Percentiles rank a stretch among this genome's conserved stretches.
Evolutionary conservation across 2,888 invertebrate species (phyloP).

Genomic region (Magallana nippona): DNA sequence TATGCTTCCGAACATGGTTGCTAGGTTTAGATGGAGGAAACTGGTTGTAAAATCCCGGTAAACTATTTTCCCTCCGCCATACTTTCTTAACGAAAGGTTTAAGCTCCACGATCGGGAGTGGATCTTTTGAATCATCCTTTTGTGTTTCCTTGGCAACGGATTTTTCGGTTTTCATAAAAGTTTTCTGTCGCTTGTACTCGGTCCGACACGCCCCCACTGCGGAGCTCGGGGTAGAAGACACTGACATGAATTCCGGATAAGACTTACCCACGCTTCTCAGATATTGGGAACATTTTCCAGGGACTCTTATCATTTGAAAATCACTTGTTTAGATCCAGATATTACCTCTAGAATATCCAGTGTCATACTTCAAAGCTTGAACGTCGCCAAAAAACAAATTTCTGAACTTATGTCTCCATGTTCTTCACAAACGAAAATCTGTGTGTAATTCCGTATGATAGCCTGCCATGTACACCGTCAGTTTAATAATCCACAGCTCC

Average conservation of each 20-base stretch:
- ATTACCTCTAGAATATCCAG: not conserved
- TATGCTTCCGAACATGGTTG: slow-evolving; percentile 40
- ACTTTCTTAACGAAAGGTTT: slow-evolving; percentile 70
- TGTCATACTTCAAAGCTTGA: not conserved
- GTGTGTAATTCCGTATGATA: slow-evolving; percentile 23
- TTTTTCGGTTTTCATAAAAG: slow-evolving; percentile 43
- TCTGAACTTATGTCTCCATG: not conserved
- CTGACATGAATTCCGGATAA: slow-evolving; percentile 42
- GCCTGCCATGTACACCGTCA: slow-evolving; percentile 23
- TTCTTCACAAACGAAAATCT: not conserved
- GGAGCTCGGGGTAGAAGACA: slow-evolving; percentile 36
- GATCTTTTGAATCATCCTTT: slow-evolving; percentile 48
- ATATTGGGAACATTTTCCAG: not conserved
- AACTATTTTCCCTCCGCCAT: slow-evolving; percentile 72
- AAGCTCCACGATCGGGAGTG: slow-evolving; percentile 69
- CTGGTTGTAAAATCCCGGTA: slow-evolving; percentile 65
- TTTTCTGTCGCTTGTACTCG: slow-evolving; percentile 50
- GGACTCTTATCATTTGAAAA: not conserved
- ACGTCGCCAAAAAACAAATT: not conserved
- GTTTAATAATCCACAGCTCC: slow-evolving; percentile 26
- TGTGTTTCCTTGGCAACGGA: slow-evolving; percentile 39
- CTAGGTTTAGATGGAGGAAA: slow-evolving; percentile 43
- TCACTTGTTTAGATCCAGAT: slow-evolving; percentile 21
- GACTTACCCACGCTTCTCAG: slow-evolving; percentile 15
- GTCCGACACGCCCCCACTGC: slow-evolving; percentile 46